Evolutionary conservation across 1,140 invertebrate species (phyloP).

Genomic region (Drosophila ironensis): DNA sequence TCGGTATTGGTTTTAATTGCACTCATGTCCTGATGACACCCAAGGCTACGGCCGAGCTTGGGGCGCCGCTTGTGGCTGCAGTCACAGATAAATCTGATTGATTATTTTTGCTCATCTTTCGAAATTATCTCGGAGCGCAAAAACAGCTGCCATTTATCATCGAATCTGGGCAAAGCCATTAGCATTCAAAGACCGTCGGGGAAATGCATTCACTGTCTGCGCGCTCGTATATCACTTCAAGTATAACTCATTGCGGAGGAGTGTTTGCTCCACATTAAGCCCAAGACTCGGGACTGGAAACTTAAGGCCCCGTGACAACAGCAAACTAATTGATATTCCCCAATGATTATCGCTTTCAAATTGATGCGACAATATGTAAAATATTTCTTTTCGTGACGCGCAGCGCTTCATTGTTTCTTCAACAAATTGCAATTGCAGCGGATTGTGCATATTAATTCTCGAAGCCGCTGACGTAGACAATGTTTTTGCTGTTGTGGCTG

Average conservation of each 20-base stretch:
- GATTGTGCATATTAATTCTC: slow-evolving; percentile 76
- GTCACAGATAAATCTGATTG: slow-evolving; percentile 2
- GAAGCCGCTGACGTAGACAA: slow-evolving; percentile 62
- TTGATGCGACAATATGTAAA: slow-evolving; percentile 75
- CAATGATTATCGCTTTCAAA: slow-evolving; percentile 59
- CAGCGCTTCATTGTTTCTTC: slow-evolving; percentile 61
- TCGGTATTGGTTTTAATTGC: slow-evolving; percentile 37
- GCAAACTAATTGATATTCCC: slow-evolving; percentile 69
- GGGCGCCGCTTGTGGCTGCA: neutral
- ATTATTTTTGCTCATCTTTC: neutral
- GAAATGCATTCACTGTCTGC: slow-evolving; percentile 34
- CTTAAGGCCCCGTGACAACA: neutral
- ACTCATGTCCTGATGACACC: slow-evolving; percentile 15
- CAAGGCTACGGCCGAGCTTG: neutral
- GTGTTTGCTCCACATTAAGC: slow-evolving; percentile 66
- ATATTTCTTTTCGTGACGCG: slow-evolving; percentile 47
- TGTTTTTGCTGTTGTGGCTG: slow-evolving; percentile 24
- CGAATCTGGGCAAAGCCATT: slow-evolving; percentile 20
- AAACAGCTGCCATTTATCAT: slow-evolving; percentile 22
- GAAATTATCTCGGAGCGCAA: neutral
- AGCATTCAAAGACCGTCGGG: slow-evolving; percentile 33
- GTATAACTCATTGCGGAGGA: slow-evolving; percentile 68
- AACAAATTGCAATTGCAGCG: slow-evolving; percentile 78
- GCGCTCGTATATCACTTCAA: slow-evolving; percentile 49
- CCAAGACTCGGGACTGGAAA: slow-evolving; percentile 30